These are phyloP conservation scores for Altica lythri DNA, from an alignment of 2,888 invertebrate species.

Conservation along the genomic window DNA sequence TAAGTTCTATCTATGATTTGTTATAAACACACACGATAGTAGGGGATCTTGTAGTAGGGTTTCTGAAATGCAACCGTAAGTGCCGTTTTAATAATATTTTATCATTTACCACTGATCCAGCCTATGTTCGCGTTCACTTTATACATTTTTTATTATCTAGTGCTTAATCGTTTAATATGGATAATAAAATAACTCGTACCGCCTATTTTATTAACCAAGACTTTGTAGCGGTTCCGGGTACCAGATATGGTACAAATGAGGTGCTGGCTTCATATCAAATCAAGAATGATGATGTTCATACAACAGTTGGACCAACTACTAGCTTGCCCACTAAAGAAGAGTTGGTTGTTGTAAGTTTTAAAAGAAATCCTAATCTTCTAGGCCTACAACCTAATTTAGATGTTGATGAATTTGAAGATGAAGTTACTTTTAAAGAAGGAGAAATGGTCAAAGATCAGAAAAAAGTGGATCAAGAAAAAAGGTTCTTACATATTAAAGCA, in stretches of 20 bases:
- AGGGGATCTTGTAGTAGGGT: constrained; percentile 12
- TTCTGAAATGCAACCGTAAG: not conserved
- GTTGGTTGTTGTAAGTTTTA: constrained; percentile 3
- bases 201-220: too few relatives aligned
- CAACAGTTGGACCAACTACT: not conserved
- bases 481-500: constrained; percentile 6
- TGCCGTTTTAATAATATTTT: not conserved
- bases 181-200: too few relatives aligned
- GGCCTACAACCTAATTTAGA: not conserved
- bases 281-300: too few relatives aligned
- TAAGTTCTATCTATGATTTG: not conserved
- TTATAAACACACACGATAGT: constrained; percentile 4
- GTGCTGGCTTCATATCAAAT: too few relatives aligned
- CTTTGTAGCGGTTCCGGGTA: too few relatives aligned
- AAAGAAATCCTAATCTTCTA: not conserved
- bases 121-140: not conserved
- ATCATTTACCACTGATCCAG: not conserved
- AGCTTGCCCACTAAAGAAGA: not conserved
- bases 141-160: not conserved
- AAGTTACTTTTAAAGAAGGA: not conserved
- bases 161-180: too few relatives aligned
- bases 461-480: constrained; percentile 9
- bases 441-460: not conserved
- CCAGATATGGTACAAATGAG: too few relatives aligned
- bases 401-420: not conserved